Percentiles rank a stretch among this genome's conserved stretches.
Evolutionary conservation across 2,797 vertebrate species (phyloP).

Genomic region (Parauchenoglanis punctatus): DNA sequence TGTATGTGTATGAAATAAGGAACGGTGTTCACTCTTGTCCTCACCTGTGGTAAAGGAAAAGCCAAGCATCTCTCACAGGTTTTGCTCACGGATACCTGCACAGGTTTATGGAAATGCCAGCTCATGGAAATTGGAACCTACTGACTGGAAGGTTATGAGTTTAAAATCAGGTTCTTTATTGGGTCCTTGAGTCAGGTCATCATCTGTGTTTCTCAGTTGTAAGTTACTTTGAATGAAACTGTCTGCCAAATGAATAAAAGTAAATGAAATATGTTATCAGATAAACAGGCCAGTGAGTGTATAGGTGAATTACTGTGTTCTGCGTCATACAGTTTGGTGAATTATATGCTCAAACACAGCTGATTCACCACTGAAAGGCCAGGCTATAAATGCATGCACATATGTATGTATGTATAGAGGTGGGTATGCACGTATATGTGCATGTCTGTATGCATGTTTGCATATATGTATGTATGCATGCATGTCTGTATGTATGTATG

Average conservation of each 20-base stretch:
- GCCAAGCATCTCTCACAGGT: not conserved
- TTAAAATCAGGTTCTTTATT: not conserved
- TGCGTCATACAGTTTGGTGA: not conserved
- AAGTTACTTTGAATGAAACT: not conserved
- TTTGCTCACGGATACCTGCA: not conserved
- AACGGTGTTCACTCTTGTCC: not conserved
- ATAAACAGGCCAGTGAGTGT: not conserved
- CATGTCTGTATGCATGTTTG: fast-evolving
- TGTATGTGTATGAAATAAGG: not conserved
- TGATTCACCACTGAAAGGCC: not conserved
- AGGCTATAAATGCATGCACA: not conserved
- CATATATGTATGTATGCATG: not conserved
- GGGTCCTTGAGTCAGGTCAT: not conserved
- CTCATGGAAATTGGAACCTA: not conserved
- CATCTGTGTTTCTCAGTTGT: not conserved
- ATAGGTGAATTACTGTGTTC: not conserved
- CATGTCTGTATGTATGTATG: not conserved
- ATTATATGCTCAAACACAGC: not conserved
- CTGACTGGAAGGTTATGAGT: not conserved
- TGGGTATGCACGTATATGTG: not conserved
- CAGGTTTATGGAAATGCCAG: not conserved
- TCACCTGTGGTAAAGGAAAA: not conserved
- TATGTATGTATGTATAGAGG: not conserved
- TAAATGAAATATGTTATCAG: not conserved
- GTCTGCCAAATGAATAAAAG: not conserved